Conservation (phyloP, 2,797 vertebrate species). For the Thamnophis elegans region DNA sequence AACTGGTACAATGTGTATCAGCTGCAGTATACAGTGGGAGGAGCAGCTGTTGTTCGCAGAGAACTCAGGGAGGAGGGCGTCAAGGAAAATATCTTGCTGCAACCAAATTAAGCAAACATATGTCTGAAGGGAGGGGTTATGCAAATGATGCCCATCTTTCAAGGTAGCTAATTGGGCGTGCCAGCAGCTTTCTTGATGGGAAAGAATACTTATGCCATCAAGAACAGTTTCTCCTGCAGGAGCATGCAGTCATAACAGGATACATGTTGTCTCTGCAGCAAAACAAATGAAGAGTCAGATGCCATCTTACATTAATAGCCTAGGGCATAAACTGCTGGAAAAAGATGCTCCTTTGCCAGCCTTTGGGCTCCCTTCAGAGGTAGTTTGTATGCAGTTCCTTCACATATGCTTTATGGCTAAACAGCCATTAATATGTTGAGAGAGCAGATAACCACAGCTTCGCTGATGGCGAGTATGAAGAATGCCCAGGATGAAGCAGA, state of each 20-base stretch:
- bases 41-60: constrained; percentile 55
- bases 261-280: not conserved
- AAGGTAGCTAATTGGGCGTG: constrained; percentile 37
- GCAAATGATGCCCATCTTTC: constrained; percentile 55
- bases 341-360: not conserved
- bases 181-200: not conserved
- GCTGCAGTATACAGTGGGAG: constrained; percentile 71
- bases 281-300: not conserved
- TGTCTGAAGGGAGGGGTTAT: constrained; percentile 64
- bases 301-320: not conserved
- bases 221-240: not conserved
- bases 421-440: not conserved
- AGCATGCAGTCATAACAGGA: not conserved
- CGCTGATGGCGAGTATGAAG: not conserved
- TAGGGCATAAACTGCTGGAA: not conserved
- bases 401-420: not conserved
- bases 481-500: not conserved
- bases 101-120: constrained; percentile 67
- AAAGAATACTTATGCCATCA: not conserved
- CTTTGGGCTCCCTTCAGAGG: not conserved
- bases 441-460: not conserved
- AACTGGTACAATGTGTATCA: constrained; percentile 57
- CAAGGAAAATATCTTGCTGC: constrained; percentile 51
- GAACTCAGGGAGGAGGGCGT: constrained; percentile 48
- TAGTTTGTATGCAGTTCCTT: not conserved